Conservation (phyloP, 2,113 vertebrate species). For the Engystomops pustulosus region DNA sequence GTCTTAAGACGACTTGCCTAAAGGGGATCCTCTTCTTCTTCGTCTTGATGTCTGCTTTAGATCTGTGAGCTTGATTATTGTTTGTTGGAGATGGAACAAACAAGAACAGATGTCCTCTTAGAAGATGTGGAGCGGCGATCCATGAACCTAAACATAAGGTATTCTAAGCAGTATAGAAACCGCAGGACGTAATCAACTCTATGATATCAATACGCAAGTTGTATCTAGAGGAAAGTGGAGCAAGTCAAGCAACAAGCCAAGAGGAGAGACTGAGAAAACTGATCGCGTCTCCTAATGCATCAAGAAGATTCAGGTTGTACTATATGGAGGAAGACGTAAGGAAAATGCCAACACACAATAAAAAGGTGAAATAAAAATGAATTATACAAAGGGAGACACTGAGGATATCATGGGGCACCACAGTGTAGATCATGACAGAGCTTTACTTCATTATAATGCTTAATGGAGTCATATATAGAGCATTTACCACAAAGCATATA, state of each 20-base stretch:
- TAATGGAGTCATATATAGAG: too few relatives aligned
- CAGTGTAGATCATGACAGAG: too few relatives aligned
- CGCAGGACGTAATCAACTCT: conserved; percentile 27
- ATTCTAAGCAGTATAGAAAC: conserved; percentile 45
- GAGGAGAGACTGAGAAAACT: background rate
- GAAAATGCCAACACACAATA: too few relatives aligned
- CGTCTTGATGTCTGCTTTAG: conserved; percentile 52
- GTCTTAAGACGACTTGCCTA: conserved; percentile 51
- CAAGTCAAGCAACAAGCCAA: conserved; percentile 1
- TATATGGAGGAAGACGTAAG: background rate
- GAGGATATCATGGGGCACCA: too few relatives aligned
- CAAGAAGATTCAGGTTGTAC: background rate
- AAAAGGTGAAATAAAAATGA: background rate
- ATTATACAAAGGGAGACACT: too few relatives aligned
- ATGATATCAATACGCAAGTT: conserved; percentile 15
- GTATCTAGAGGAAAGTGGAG: background rate
- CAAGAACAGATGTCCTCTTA: conserved; percentile 53
- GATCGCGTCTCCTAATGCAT: background rate
- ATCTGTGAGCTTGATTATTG: conserved; percentile 48
- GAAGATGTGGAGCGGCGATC: conserved; percentile 43
- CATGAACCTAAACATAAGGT: conserved; percentile 36
- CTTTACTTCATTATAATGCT: too few relatives aligned
- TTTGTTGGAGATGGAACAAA: conserved; percentile 56
- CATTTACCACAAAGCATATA: too few relatives aligned
- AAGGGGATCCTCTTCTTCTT: conserved; percentile 37